Evolutionary conservation across 2,797 vertebrate species (phyloP), one percentile per base, ranked within the genome.

Genomic region (Sebastes steindachneri): DNA sequence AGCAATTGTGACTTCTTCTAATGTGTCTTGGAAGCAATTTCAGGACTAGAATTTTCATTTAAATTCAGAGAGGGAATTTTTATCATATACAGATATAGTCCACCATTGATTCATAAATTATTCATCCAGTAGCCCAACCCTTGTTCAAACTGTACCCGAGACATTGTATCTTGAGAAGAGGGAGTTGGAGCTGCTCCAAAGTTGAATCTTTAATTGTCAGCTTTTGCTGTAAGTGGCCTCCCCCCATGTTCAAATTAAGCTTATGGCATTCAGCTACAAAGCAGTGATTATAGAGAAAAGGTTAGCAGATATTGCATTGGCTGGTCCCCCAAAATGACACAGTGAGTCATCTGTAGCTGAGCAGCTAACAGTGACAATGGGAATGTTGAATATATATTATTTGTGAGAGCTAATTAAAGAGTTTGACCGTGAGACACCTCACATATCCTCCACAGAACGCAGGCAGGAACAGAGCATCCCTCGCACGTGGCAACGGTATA

Each of bases 211-310:
- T 86, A 89, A 93, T 93, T 83, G 87, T 90, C 85, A 86, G 72
- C 77, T 90, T 79, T 87, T 89, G 84, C 84, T 90, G 83, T 83
- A 84, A 91, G 86, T 73, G 73, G 26, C 72, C 73, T 74, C 82
- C 72, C 45, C 68, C 72, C 75, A 77, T 86, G 87, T 88, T 92
- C 82, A 89, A 90, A 89, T 91, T 77, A 91, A 92, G 88, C 85
- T 87, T 80, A 66, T 94, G 94, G 94, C 93, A 95, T 95, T 95
- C 89, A 92, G 86, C 91, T 89, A 92, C 88, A 94, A 95, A 93
- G 90, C 84, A 86, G 82, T 58, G 89, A 92, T 94, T 93, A 92
- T 58, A 48, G 51, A 79, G 92, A 90, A 95, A 96, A 93, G 91
- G 94, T 94, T 93, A 93, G 88, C 57, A 75, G 84, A 72, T 77